These are phyloP conservation scores for Pseudomugil gertrudae DNA, from an alignment of 2,797 vertebrate species.

Conservation along the genomic window DNA sequence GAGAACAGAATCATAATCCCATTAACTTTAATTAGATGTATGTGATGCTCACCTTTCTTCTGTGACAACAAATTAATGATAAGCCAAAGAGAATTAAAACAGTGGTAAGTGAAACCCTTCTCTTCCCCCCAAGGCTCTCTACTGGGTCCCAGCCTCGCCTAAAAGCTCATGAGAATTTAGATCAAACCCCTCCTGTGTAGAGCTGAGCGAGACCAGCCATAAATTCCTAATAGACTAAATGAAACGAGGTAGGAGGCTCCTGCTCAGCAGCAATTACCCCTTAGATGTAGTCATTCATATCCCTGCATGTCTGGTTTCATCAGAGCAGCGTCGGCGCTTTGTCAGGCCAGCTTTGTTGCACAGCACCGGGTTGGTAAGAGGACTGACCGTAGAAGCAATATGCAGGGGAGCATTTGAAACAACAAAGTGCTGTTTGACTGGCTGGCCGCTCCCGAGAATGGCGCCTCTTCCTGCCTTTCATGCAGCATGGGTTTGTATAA, in stretches of 20 bases:
- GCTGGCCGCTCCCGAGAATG: constrained; percentile 86
- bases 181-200: constrained; percentile 84
- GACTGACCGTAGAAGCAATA: constrained; percentile 78
- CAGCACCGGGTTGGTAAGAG: constrained; percentile 52
- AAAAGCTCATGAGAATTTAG: constrained; percentile 81
- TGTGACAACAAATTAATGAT: constrained; percentile 75
- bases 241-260: constrained; percentile 87
- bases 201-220: constrained; percentile 90
- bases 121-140: constrained; percentile 67
- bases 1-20: constrained; percentile 62
- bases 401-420: constrained; percentile 89
- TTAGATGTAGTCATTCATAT: constrained; percentile 86
- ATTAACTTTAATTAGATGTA: constrained; percentile 74
- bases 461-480: constrained; percentile 98
- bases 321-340: constrained; percentile 77
- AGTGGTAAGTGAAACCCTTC: constrained; percentile 67
- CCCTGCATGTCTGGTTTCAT: constrained; percentile 84
- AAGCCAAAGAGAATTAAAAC: constrained; percentile 73
- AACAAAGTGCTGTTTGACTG: constrained; percentile 99
- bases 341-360: constrained; percentile 73
- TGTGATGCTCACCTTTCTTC: constrained; percentile 69
- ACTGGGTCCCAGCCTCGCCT: constrained; percentile 75
- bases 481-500: constrained; percentile 91
- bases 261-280: constrained; percentile 80
- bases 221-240: constrained; percentile 97